A percentile compares a stretch with the other conserved stretches of the same genome.
Conservation (phyloP, 2,113 vertebrate genomes). For the Cynopterus brachyotis region DNA sequence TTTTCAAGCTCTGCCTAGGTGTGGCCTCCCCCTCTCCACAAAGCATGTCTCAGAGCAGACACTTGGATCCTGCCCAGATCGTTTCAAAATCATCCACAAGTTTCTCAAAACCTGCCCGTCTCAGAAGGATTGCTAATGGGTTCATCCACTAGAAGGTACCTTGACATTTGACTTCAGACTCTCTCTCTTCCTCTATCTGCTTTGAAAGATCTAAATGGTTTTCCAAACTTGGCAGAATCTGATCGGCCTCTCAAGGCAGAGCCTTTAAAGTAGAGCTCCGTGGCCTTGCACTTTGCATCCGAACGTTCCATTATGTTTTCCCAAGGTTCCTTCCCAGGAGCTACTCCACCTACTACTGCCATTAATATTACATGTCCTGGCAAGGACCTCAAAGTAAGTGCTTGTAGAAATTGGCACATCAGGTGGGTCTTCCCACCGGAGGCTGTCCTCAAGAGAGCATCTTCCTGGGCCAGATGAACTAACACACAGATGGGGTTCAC, state of each 20-base stretch:
- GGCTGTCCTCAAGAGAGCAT: neutral
- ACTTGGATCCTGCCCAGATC: neutral
- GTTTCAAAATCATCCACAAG: neutral
- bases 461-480: neutral
- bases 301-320: slow-evolving; percentile 44
- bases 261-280: neutral
- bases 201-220: slow-evolving; percentile 51
- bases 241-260: neutral
- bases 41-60: neutral
- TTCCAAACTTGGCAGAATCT: slow-evolving; percentile 42
- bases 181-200: neutral
- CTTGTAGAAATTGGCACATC: neutral
- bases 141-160: neutral
- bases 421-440: neutral
- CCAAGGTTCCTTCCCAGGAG: slow-evolving; percentile 16
- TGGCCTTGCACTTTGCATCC: slow-evolving; percentile 45
- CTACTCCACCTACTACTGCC: neutral
- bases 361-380: slow-evolving; percentile 53
- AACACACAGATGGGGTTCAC: neutral
- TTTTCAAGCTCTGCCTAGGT: neutral
- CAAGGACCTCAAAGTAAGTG: slow-evolving; percentile 9
- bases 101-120: neutral
- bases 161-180: slow-evolving; percentile 51
- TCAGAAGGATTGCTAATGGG: slow-evolving; percentile 59
- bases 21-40: neutral